phyloP scores from a whole-genome alignment of 2,797 vertebrate genomes.

The Melanogrammus aeglefinus region DNA sequence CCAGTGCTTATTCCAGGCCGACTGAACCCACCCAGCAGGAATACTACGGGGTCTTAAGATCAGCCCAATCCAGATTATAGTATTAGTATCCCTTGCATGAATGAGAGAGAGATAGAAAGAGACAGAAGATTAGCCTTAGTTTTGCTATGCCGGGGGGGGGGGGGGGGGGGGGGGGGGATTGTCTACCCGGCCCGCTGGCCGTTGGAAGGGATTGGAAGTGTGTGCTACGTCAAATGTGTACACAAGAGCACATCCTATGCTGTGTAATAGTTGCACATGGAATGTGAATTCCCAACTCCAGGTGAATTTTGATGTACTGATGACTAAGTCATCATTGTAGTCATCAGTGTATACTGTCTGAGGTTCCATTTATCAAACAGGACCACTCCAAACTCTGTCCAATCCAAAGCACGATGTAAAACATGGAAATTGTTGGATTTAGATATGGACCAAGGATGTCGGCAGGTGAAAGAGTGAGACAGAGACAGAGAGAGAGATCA shows the following conservation, averaged over 20 bases:
- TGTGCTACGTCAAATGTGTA: slow-evolving; percentile 32
- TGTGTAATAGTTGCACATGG: background rate
- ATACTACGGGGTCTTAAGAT: slow-evolving; percentile 36
- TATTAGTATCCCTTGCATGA: slow-evolving; percentile 38
- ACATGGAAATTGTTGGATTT: too few relatives aligned
- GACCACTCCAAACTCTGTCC: background rate
- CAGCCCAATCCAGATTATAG: slow-evolving; percentile 54
- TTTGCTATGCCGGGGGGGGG: slow-evolving; percentile 19
- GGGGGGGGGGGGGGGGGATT: slow-evolving; percentile 35
- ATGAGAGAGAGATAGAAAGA: slow-evolving; percentile 27
- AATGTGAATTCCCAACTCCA: background rate
- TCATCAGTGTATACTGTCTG: slow-evolving; percentile 1
- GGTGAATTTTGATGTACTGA: background rate
- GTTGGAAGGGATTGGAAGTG: slow-evolving; percentile 41
- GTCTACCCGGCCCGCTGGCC: slow-evolving; percentile 41
- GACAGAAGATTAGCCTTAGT: slow-evolving; percentile 30
- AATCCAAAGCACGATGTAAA: too few relatives aligned
- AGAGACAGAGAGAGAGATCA: slow-evolving; percentile 2
- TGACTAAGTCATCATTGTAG: slow-evolving; percentile 37
- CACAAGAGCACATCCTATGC: background rate
- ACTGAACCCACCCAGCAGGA: slow-evolving; percentile 17
- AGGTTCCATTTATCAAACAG: background rate
- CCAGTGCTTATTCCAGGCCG: slow-evolving; percentile 27
- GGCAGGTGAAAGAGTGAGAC: background rate
- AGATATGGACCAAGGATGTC: background rate